Percentiles rank a stretch among this genome's conserved stretches.
Conservation (phyloP, 2,888 invertebrate species). For the Ochlodes sylvanus region DNA sequence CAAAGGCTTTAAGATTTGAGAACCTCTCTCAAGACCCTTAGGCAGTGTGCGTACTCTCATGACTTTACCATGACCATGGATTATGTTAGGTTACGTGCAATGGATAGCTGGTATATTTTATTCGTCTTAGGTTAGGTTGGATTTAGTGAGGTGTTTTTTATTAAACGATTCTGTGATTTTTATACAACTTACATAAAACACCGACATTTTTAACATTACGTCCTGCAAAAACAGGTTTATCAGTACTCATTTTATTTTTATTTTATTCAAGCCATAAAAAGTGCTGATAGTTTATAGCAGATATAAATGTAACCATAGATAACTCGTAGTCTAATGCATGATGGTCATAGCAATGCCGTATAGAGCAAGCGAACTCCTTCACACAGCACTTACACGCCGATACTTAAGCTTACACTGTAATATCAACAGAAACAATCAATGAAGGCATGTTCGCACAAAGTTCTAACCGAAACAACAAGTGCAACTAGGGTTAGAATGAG, state of each 20-base stretch:
- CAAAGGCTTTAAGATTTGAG: constrained; percentile 61
- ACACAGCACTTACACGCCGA: constrained; percentile 80
- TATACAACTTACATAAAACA: too few relatives aligned
- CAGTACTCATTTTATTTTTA: too few relatives aligned
- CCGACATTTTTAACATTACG: too few relatives aligned
- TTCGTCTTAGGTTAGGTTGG: too few relatives aligned
- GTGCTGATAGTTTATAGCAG: too few relatives aligned
- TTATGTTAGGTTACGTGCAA: constrained; percentile 15
- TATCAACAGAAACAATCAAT: constrained; percentile 21
- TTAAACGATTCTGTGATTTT: too few relatives aligned
- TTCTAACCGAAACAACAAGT: constrained; percentile 26
- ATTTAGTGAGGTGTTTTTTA: too few relatives aligned
- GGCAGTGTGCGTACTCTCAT: constrained; percentile 32
- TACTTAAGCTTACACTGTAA: constrained; percentile 36
- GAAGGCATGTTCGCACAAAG: constrained; percentile 20
- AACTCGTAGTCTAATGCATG: not conserved
- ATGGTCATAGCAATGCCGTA: constrained; percentile 21
- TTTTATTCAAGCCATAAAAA: too few relatives aligned
- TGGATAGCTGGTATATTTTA: not conserved
- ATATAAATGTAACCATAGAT: too few relatives aligned
- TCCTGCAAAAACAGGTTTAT: too few relatives aligned
- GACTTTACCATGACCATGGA: constrained; percentile 26
- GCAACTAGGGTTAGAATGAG: constrained; percentile 30
- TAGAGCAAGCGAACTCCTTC: constrained; percentile 40
- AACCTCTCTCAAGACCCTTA: constrained; percentile 62